Evolutionary conservation across 2,888 invertebrate genomes (phyloP).

Genomic region (Pollenia amentaria): DNA sequence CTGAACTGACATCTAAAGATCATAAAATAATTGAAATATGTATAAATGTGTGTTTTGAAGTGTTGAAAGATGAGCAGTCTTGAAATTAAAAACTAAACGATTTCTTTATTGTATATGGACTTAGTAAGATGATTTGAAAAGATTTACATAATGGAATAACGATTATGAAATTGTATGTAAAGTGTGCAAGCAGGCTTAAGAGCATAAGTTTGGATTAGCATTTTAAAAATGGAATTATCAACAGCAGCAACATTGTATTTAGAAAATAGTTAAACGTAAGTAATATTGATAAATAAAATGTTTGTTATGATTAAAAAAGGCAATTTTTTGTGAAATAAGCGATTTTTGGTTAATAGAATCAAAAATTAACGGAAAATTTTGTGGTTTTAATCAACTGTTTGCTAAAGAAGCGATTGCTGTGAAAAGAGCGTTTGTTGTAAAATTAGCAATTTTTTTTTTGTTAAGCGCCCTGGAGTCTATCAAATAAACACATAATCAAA

Average conservation of each 20-base stretch:
- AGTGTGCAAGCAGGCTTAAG: background rate
- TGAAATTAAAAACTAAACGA: background rate
- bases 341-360: too few species aligned
- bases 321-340: too few species aligned
- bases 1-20: slow-evolving; percentile 59
- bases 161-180: slow-evolving; percentile 35
- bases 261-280: background rate
- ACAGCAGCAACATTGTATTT: background rate
- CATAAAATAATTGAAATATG: slow-evolving; percentile 66
- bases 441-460: too few species aligned
- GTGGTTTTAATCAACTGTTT: too few species aligned
- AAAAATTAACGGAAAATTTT: too few species aligned
- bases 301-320: too few species aligned
- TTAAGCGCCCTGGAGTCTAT: too few species aligned
- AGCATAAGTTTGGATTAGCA: background rate
- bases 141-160: slow-evolving; percentile 56
- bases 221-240: background rate
- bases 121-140: background rate
- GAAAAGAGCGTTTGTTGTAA: too few species aligned
- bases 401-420: too few species aligned
- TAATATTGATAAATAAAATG: too few species aligned
- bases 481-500: too few species aligned
- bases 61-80: slow-evolving; percentile 53
- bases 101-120: background rate
- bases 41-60: slow-evolving; percentile 50